phyloP scores from a whole-genome alignment of 2,113 vertebrate species.

The Xiphophorus couchianus region DNA sequence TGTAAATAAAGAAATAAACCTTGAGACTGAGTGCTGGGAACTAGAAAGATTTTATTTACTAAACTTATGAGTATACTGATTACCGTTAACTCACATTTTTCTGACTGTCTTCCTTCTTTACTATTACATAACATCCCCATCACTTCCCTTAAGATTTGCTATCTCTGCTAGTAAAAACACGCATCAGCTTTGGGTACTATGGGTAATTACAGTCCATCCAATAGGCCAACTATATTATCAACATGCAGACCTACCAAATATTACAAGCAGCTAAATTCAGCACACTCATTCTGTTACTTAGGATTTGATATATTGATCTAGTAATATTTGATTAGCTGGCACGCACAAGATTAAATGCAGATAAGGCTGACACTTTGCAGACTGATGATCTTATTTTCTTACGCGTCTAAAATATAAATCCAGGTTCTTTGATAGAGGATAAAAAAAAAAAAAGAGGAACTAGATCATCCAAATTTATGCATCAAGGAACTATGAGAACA shows the following conservation, averaged over 20 bases:
- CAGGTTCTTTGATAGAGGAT: too few relatives aligned
- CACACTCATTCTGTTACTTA: background rate
- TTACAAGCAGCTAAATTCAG: background rate
- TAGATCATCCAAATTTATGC: too few relatives aligned
- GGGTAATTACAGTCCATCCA: background rate
- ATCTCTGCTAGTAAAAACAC: background rate
- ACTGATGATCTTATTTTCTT: too few relatives aligned
- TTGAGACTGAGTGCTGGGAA: constrained; percentile 1
- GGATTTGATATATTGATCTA: background rate
- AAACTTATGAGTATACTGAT: background rate
- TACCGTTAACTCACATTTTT: background rate
- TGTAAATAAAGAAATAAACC: constrained; percentile 23
- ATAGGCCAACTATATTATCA: background rate
- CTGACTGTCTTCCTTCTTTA: background rate
- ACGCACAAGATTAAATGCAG: background rate
- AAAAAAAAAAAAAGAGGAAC: too few relatives aligned
- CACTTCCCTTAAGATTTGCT: background rate
- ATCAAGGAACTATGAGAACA: too few relatives aligned
- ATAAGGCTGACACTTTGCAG: background rate
- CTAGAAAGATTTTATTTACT: background rate
- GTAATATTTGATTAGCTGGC: background rate
- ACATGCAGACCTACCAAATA: background rate
- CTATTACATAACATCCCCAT: background rate
- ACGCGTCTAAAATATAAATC: too few relatives aligned
- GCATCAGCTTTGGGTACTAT: background rate